Percentiles rank a stretch among this genome's conserved stretches.
These are phyloP conservation scores for Myotis pilosus DNA, from an alignment of 2,797 vertebrate genomes.

Conservation along the genomic window DNA sequence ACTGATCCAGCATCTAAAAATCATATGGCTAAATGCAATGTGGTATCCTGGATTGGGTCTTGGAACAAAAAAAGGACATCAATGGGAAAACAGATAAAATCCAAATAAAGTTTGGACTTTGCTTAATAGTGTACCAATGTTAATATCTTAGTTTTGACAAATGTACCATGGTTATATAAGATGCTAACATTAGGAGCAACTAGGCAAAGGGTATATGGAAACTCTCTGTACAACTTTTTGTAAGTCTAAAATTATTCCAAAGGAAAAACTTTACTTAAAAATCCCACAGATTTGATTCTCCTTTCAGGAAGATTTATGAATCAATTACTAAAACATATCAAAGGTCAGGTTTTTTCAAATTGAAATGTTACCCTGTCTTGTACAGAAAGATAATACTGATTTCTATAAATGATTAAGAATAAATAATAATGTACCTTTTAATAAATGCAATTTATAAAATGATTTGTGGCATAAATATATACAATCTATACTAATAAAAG, in stretches of 20 bases:
- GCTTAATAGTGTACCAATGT: neutral
- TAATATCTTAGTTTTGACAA: constrained; percentile 24
- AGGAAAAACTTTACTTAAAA: constrained; percentile 18
- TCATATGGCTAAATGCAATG: neutral
- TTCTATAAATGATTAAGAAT: neutral
- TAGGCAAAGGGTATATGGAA: neutral
- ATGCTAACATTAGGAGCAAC: neutral
- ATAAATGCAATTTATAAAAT: constrained; percentile 43
- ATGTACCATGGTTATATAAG: neutral
- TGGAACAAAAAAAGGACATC: neutral
- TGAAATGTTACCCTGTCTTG: constrained; percentile 40
- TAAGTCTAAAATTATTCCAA: constrained; percentile 29
- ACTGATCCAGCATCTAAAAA: constrained; percentile 8
- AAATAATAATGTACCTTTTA: neutral
- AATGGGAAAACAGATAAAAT: neutral
- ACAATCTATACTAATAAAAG: neutral
- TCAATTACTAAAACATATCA: constrained; percentile 11
- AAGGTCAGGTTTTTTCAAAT: constrained; percentile 31
- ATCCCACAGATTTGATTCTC: constrained; percentile 16
- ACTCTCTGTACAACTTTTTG: neutral
- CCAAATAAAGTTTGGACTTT: neutral
- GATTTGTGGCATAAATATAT: constrained; percentile 4
- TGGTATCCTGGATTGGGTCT: neutral
- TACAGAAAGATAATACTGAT: constrained; percentile 14
- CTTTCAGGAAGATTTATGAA: constrained; percentile 38